Conservation (phyloP, 2,113 vertebrate genomes). For the Ictidomys tridecemlineatus region DNA sequence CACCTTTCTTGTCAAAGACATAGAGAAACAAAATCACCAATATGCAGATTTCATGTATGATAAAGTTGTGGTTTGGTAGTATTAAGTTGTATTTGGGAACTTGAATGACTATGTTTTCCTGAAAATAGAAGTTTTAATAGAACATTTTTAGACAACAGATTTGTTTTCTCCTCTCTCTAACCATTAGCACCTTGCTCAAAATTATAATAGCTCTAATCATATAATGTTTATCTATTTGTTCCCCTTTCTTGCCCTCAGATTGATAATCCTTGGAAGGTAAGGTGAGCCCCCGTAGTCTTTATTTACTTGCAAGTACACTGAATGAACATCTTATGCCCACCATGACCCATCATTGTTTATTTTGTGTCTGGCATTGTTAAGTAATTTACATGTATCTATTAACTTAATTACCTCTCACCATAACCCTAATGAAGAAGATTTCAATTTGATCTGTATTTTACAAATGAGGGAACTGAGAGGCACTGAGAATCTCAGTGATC, state of each 20-base stretch:
- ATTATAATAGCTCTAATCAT: neutral
- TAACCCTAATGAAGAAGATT: neutral
- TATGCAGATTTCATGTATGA: neutral
- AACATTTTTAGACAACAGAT: neutral
- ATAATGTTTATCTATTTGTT: neutral
- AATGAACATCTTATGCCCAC: neutral
- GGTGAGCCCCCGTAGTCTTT: neutral
- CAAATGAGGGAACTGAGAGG: neutral
- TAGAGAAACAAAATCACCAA: neutral
- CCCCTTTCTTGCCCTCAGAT: neutral
- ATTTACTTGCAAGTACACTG: neutral
- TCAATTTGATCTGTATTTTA: neutral
- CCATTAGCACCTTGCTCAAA: neutral
- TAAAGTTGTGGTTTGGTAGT: neutral
- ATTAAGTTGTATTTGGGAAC: neutral
- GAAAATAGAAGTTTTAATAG: slow-evolving; percentile 4
- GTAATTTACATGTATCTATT: neutral
- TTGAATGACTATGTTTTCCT: neutral
- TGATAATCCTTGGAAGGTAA: neutral
- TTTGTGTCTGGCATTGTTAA: neutral
- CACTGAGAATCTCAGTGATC: neutral
- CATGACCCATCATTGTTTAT: neutral
- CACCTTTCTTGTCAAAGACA: slow-evolving; percentile 1
- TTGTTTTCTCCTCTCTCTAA: neutral
- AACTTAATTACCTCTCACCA: neutral